Evolutionary conservation across 1,140 invertebrate genomes (phyloP), one percentile per base, ranked within the genome.

Genomic region (Adelges cooleyi): DNA sequence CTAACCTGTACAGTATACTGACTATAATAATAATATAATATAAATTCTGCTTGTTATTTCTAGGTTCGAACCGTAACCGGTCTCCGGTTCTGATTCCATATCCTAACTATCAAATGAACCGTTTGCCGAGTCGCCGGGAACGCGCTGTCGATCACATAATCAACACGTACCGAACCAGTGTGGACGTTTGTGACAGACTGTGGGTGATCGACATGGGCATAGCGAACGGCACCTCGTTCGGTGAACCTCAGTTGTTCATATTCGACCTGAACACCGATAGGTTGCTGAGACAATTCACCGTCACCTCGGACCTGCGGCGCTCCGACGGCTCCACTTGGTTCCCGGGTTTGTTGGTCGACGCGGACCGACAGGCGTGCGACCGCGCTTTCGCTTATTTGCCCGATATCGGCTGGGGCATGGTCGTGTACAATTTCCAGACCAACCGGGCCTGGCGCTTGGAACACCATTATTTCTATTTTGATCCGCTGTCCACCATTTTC

Each of bases 391-490:
- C 85, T 0, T 90, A 90, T 68, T 73, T 87, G 10, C 84, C 87
- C 1, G 87, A 90, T 72, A 74, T 89, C 2, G 82, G 82, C 5
- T 82, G 82, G 5, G 84, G 76, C 15, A 85, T 86, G 69, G 84
- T 84, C 18, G 86, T 89, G 1, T 90, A 89, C 71, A 84, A 81
- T 42, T 78, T 83, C 68, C 80, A 81, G 27, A 78, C 83, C 13
- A 81, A 89, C 69, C 80, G 84, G 54, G 86, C 85, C 0, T 89
- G 85, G 81, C 78, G 86, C 23, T 79, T 89, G 3, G 75, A 82
- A 54, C 86, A 90, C 70, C 85, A 88, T 71, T 90, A 82, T 74
- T 89, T 90, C 80, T 79, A 86, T 74, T 87, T 89, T 54, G 86
- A 90, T 72, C 86, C 87, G 0, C 71, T 88, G 15, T 77, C 84